A percentile compares a stretch with the other conserved stretches of the same genome.
These are phyloP conservation scores for Uloborus plumipes DNA, from an alignment of 2,888 invertebrate genomes.

Conservation along the genomic window DNA sequence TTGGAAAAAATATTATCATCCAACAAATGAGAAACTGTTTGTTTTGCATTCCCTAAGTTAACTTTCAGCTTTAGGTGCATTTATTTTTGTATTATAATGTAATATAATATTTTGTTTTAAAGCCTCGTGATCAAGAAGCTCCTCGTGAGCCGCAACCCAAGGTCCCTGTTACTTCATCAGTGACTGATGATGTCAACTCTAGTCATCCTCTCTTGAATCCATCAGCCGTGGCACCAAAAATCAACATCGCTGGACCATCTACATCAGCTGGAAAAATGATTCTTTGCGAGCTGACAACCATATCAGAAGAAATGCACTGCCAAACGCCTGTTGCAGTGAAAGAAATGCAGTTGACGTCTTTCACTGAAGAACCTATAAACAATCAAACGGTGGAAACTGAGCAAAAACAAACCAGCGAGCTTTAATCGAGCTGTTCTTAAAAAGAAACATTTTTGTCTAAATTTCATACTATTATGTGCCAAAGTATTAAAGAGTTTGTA, in stretches of 20 bases:
- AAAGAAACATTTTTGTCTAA: no score
- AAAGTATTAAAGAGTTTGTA: no score
- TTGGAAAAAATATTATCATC: no score
- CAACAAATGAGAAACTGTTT: no score
- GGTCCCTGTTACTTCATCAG: slow-evolving; percentile 30
- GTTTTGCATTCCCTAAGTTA: no score
- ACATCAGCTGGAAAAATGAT: slow-evolving; percentile 10
- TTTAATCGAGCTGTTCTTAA: neutral
- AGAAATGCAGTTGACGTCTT: slow-evolving; percentile 16
- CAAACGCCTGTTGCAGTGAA: slow-evolving; percentile 8
- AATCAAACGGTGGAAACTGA: neutral
- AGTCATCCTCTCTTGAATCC: slow-evolving; percentile 17
- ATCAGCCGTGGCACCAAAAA: neutral
- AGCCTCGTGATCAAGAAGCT: slow-evolving; percentile 34
- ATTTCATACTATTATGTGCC: no score
- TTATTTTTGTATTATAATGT: no score
- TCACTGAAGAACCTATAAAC: slow-evolving; percentile 2
- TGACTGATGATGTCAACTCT: slow-evolving; percentile 33
- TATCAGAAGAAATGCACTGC: slow-evolving; percentile 38
- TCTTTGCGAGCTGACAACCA: slow-evolving; percentile 36
- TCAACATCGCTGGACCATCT: neutral
- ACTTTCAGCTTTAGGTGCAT: no score
- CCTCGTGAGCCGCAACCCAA: slow-evolving; percentile 18
- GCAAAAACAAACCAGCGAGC: slow-evolving; percentile 5
- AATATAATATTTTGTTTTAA: neutral